Conservation (phyloP, 2,888 invertebrate genomes). For the Pheosia tremula region DNA sequence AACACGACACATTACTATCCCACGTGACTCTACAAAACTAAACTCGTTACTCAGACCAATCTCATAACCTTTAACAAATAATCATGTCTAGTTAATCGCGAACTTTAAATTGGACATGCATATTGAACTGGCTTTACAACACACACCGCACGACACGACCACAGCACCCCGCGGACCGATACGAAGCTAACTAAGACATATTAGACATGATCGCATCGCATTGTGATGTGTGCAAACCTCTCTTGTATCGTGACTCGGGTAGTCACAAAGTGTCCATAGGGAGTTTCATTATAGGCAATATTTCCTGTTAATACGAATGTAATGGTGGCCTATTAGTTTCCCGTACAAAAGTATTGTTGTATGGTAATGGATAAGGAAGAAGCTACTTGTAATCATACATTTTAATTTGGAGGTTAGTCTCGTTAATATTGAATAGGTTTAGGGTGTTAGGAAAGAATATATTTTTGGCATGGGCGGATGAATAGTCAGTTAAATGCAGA, state of each 20-base stretch:
- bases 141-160: background rate
- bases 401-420: background rate
- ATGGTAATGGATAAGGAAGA: background rate
- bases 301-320: conserved; percentile 42
- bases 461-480: too few species aligned
- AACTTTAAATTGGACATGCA: conserved; percentile 5
- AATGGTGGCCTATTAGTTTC: conserved; percentile 22
- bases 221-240: conserved; percentile 3
- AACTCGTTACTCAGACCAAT: background rate
- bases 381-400: background rate
- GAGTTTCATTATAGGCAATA: conserved; percentile 50
- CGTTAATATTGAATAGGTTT: background rate
- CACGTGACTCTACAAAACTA: background rate
- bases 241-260: conserved; percentile 27
- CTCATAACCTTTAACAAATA: background rate
- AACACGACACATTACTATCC: background rate
- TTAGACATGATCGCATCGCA: conserved; percentile 6
- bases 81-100: background rate
- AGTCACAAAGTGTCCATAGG: conserved; percentile 39
- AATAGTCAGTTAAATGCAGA: too few species aligned
- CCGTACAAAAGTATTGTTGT: conserved; percentile 10
- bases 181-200: conserved; percentile 10
- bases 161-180: conserved; percentile 5
- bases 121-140: conserved; percentile 1
- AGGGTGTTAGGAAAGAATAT: background rate